Percentiles rank a stretch among this genome's conserved stretches.
These are phyloP conservation scores for Delia radicum DNA, from an alignment of 1,140 invertebrate species.

Conservation along the genomic window DNA sequence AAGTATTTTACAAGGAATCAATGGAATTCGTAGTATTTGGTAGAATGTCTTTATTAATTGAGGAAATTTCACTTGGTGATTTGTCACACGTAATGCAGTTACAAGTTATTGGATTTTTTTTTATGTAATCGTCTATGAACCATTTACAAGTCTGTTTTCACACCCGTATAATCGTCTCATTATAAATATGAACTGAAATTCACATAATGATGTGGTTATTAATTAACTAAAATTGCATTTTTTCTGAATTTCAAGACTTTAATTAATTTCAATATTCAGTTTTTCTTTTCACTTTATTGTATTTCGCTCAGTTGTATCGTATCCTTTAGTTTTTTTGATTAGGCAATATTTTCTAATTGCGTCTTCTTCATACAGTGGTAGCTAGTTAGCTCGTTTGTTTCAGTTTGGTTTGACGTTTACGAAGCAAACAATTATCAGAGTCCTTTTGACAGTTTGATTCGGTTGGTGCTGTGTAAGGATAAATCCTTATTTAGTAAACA, in stretches of 20 bases:
- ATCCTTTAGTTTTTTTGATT: constrained; percentile 13
- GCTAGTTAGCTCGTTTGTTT: background rate
- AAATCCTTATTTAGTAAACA: background rate
- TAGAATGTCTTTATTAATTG: background rate
- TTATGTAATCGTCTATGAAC: constrained; percentile 13
- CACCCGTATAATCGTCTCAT: background rate
- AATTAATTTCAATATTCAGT: background rate
- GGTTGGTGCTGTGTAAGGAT: background rate
- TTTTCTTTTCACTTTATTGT: background rate
- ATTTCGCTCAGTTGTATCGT: too few species aligned
- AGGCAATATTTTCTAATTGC: constrained; percentile 22
- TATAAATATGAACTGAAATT: too few species aligned
- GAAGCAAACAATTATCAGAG: background rate
- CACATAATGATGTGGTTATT: too few species aligned
- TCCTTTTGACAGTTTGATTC: background rate
- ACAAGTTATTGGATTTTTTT: background rate
- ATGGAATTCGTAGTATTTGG: too few species aligned
- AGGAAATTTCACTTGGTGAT: background rate
- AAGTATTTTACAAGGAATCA: background rate
- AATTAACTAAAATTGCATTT: too few species aligned
- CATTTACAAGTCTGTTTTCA: background rate
- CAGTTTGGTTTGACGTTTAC: constrained; percentile 1
- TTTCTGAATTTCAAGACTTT: background rate
- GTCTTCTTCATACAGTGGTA: constrained; percentile 1
- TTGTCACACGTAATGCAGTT: background rate